Evolutionary conservation across 2,113 vertebrate genomes (phyloP).

Genomic region (Heloderma charlesbogerti): DNA sequence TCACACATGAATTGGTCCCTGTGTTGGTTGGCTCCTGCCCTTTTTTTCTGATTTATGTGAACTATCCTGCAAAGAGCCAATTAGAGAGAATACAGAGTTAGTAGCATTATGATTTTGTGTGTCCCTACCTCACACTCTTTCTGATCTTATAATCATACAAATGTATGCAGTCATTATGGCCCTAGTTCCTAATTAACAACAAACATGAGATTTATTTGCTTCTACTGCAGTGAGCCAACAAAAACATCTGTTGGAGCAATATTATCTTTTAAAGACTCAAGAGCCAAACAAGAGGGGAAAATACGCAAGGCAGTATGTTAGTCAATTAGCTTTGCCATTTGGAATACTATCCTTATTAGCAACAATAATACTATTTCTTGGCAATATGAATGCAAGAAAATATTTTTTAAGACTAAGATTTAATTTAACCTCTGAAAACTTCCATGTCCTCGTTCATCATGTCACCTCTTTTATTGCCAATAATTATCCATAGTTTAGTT

Average conservation of each 20-base stretch:
- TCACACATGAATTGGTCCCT: neutral
- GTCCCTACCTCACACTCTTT: no score
- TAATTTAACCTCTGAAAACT: neutral
- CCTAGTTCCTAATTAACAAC: slow-evolving; percentile 26
- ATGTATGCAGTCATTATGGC: slow-evolving; percentile 25
- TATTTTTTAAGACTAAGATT: slow-evolving; percentile 28
- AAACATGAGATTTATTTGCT: slow-evolving; percentile 14
- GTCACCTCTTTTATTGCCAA: neutral
- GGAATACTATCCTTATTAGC: slow-evolving; percentile 47
- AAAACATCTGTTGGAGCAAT: slow-evolving; percentile 44
- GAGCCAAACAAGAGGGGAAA: slow-evolving; percentile 46
- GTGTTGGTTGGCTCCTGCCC: neutral
- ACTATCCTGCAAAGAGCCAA: neutral
- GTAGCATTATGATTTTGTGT: neutral
- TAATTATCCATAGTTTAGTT: neutral
- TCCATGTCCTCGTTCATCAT: slow-evolving; percentile 5
- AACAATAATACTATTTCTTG: slow-evolving; percentile 33
- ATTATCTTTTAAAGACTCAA: slow-evolving; percentile 38
- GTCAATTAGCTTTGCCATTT: slow-evolving; percentile 31
- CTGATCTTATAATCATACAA: slow-evolving; percentile 4
- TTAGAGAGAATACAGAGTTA: neutral
- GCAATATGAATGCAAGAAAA: slow-evolving; percentile 50
- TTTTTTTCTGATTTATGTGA: neutral
- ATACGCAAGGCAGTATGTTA: slow-evolving; percentile 43
- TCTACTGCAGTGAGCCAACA: slow-evolving; percentile 50